These are phyloP conservation scores for Ormyrus nitidulus DNA, from an alignment of 2,888 invertebrate genomes.

Conservation along the genomic window DNA sequence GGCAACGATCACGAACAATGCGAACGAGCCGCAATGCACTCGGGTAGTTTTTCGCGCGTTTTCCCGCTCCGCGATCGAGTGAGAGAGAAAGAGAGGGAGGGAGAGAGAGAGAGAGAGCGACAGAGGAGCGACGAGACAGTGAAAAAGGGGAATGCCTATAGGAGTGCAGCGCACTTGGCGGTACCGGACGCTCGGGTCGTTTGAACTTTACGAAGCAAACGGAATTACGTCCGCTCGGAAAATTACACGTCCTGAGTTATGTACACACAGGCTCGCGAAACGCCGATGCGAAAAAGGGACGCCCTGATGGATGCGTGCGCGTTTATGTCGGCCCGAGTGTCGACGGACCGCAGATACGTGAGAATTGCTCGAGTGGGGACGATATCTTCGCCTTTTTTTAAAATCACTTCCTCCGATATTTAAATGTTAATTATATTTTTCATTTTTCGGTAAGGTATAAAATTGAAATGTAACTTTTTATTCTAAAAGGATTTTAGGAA, in stretches of 20 bases:
- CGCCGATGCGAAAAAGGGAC: neutral
- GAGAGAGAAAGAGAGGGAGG: neutral
- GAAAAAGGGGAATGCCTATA: neutral
- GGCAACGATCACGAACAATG: constrained; percentile 5
- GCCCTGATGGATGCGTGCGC: no score
- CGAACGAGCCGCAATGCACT: constrained; percentile 17
- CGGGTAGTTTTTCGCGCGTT: constrained; percentile 21
- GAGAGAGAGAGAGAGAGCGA: no score
- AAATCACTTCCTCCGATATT: no score
- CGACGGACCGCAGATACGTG: no score
- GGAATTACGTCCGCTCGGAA: constrained; percentile 52
- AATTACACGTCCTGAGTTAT: constrained; percentile 45
- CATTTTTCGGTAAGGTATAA: no score
- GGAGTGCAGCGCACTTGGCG: neutral
- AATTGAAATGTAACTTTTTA: no score
- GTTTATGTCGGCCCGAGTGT: no score
- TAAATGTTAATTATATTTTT: no score
- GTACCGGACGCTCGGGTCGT: constrained; percentile 45
- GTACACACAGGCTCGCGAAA: neutral
- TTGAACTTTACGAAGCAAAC: constrained; percentile 56
- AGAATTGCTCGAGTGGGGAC: no score
- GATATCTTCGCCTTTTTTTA: no score
- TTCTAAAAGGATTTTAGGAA: no score
- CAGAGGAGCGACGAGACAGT: neutral
- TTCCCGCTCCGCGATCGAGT: neutral